phyloP scores from a whole-genome alignment of 2,888 invertebrate species.

The Tethea ocularis region DNA sequence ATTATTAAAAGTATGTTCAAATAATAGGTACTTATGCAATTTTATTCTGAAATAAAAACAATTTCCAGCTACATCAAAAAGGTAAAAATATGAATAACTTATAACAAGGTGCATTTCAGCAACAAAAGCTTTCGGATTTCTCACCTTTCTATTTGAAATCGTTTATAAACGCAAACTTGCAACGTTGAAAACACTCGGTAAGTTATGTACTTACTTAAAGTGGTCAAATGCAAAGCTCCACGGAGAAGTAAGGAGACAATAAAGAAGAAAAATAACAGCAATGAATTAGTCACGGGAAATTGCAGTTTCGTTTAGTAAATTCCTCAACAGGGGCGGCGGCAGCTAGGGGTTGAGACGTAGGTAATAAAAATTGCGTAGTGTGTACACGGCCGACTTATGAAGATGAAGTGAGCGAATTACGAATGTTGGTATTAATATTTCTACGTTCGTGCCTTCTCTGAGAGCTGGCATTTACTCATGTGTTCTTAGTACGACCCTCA shows the following conservation, averaged over 20 bases:
- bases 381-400: slow-evolving; percentile 57
- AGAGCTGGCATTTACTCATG: slow-evolving; percentile 19
- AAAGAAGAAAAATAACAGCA: slow-evolving; percentile 68
- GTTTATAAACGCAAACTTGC: background rate
- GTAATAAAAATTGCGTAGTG: slow-evolving; percentile 63
- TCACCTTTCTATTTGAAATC: too few relatives aligned
- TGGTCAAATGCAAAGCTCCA: slow-evolving; percentile 25
- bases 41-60: too few relatives aligned
- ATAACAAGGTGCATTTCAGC: background rate
- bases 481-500: slow-evolving; percentile 19
- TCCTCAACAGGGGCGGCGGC: slow-evolving; percentile 45
- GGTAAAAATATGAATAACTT: background rate
- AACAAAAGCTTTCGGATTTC: background rate
- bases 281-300: slow-evolving; percentile 72
- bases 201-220: slow-evolving; percentile 15
- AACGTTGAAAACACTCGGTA: slow-evolving; percentile 14
- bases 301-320: slow-evolving; percentile 71
- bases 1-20: too few relatives aligned
- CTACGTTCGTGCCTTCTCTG: slow-evolving; percentile 36
- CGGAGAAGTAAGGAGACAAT: slow-evolving; percentile 55
- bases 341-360: slow-evolving; percentile 31
- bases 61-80: too few relatives aligned
- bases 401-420: slow-evolving; percentile 62
- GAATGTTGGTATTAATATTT: slow-evolving; percentile 61
- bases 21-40: too few relatives aligned